These are phyloP conservation scores for Craseonycteris thonglongyai DNA, from an alignment of 2,113 vertebrate genomes.

Conservation along the genomic window DNA sequence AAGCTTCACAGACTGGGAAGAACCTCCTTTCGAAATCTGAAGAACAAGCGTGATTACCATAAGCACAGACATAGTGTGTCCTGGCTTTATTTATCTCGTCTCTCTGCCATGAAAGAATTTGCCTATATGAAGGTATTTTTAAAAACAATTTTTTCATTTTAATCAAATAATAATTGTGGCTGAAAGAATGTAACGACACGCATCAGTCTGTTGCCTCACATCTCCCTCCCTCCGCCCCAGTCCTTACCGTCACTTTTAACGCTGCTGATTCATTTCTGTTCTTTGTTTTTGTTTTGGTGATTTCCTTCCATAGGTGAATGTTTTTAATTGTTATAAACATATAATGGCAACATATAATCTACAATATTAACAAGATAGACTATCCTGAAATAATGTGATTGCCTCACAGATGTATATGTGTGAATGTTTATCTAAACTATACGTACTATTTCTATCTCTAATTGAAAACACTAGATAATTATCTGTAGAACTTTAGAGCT, in stretches of 20 bases:
- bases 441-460: not conserved
- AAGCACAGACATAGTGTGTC: constrained; percentile 93
- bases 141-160: constrained; percentile 5
- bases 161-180: not conserved
- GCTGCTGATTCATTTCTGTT: not conserved
- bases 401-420: not conserved
- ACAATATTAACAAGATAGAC: not conserved
- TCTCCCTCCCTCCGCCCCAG: not conserved
- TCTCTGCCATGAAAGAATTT: constrained; percentile 97
- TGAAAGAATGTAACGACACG: not conserved
- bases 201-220: not conserved
- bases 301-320: not conserved
- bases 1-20: constrained; percentile 95
- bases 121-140: constrained; percentile 97
- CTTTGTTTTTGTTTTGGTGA: not conserved
- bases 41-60: constrained; percentile 98
- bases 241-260: not conserved
- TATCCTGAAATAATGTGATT: not conserved
- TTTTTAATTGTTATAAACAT: not conserved
- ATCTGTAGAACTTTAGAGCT: not conserved
- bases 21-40: constrained; percentile 95
- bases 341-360: not conserved
- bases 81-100: constrained; percentile 97
- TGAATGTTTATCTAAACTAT: not conserved
- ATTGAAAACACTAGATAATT: not conserved